Conservation (phyloP, 2,113 vertebrate genomes). For the Hiodon alosoides region DNA sequence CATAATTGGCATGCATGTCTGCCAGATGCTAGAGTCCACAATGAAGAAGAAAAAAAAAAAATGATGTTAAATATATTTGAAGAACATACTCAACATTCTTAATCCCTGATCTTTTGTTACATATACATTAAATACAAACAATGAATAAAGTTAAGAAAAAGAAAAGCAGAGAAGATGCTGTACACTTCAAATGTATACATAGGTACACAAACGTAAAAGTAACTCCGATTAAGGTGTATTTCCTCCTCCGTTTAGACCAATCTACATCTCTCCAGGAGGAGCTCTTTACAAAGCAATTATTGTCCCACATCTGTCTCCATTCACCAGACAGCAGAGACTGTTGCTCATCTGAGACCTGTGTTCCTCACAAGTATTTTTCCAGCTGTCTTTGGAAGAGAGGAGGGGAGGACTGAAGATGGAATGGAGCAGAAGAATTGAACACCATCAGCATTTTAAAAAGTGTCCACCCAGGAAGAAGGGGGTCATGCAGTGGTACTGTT, state of each 20-base stretch:
- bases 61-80: background rate
- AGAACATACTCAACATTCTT: background rate
- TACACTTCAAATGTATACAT: too few relatives aligned
- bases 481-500: too few relatives aligned
- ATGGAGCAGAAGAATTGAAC: background rate
- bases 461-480: too few relatives aligned
- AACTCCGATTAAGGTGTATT: background rate
- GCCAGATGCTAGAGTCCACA: background rate
- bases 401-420: background rate
- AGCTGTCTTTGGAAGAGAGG: background rate
- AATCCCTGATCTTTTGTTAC: too few relatives aligned
- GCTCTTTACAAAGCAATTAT: background rate
- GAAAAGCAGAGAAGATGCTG: too few relatives aligned
- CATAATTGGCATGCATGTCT: background rate
- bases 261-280: background rate
- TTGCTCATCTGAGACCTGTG: background rate
- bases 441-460: background rate
- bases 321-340: background rate
- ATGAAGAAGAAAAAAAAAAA: background rate
- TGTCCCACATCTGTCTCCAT: background rate
- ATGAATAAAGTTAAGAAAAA: too few relatives aligned
- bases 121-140: too few relatives aligned
- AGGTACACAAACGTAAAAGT: too few relatives aligned
- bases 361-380: background rate
- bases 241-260: background rate